A percentile compares a stretch with the other conserved stretches of the same genome.
These are phyloP conservation scores for Lethrus apterus DNA, from an alignment of 1,140 invertebrate species.

Conservation along the genomic window DNA sequence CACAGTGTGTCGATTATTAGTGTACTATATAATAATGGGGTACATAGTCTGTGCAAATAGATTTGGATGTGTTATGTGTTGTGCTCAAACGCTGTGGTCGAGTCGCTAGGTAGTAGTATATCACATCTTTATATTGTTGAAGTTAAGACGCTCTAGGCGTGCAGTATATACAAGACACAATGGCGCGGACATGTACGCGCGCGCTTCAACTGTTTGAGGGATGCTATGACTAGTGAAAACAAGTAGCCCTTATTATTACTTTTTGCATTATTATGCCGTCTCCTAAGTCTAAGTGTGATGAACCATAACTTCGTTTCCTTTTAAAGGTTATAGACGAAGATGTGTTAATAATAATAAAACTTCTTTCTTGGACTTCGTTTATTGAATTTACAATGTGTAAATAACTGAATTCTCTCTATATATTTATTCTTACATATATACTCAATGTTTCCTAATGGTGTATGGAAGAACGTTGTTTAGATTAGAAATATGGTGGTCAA, in stretches of 20 bases:
- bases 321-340: no score
- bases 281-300: slow-evolving; percentile 22
- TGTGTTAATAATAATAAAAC: no score
- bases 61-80: slow-evolving; percentile 17
- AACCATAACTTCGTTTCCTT: slow-evolving; percentile 23
- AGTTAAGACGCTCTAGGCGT: slow-evolving; percentile 9
- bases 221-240: slow-evolving; percentile 24
- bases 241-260: slow-evolving; percentile 23
- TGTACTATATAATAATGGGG: slow-evolving; percentile 26
- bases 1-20: slow-evolving; percentile 35
- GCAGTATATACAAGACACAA: slow-evolving; percentile 8
- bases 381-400: no score
- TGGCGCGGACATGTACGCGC: background rate
- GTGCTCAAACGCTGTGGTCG: slow-evolving; percentile 24
- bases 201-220: background rate
- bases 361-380: no score
- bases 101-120: slow-evolving; percentile 29
- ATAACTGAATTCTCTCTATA: no score
- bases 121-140: slow-evolving; percentile 34
- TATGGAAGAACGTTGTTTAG: no score
- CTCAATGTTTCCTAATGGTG: no score
- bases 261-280: slow-evolving; percentile 18
- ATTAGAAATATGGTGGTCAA: no score
- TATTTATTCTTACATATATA: no score
- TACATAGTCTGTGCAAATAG: slow-evolving; percentile 25